Evolutionary conservation across 2,888 invertebrate genomes (phyloP), one percentile per base, ranked within the genome.

Genomic region (Arctia plantaginis): DNA sequence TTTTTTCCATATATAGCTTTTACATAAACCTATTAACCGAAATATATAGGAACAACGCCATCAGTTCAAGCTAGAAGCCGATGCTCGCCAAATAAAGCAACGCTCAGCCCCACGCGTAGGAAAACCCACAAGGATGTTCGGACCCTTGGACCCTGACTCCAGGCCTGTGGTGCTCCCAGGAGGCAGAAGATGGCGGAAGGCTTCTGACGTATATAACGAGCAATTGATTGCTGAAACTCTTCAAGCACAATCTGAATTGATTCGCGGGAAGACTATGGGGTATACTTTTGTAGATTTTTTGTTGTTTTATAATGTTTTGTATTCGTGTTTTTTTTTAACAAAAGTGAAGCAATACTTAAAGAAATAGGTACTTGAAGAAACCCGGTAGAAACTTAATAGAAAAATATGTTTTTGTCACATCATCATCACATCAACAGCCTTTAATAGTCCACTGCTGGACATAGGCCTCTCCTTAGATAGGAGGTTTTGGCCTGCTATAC

Each of bases 191-290:
- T 98, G 98, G 98, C 96, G 97, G 86, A 97, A 97, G 69, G 98
- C 99, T 6, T 97, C 98, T 88, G 98, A 98, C 87, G 97, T 98
- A 66, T 99, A 98, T 96, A 98, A 98, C 80, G 98, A 99, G 84
- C 97, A 98, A 87, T 97, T 98, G 94, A 98, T 99, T 75, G 98
- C 98, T 30, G 98, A 98, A 89, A 98, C 98, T 1, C 96, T 99
- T 80, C 97, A 97, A 76, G 97, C 97, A 12, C 99, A 98, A 91
- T 97, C 98, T 1, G 98, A 99, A 95, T 97, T 98, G 65, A 97
- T 99, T 77, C 97, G 97, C 73, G 98, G 98, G 81, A 97, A 97
- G 85, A 97, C 98, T 76, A 96, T 98, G 90, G 98, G 98, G 99
- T 99, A 97, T 74, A 59, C 20, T 18, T 62, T 69, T 62, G 7